Evolutionary conservation across 1,140 invertebrate species (phyloP), one percentile per base, ranked within the genome.

Genomic region (Brachionus rotundiformis): DNA sequence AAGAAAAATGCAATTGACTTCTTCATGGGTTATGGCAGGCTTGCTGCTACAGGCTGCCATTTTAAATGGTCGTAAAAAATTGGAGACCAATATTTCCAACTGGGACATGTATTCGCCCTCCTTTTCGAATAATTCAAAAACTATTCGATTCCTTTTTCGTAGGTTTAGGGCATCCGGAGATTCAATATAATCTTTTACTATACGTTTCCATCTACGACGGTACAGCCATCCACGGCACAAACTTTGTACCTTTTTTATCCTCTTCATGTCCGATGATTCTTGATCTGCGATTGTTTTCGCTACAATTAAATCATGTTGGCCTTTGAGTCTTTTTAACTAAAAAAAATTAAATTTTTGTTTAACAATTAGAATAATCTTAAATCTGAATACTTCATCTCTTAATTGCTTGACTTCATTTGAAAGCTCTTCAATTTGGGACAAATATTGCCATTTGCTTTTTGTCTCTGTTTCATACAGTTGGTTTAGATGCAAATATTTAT

Each of bases 161-260:
- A 97, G 95, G 85, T 92, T 95, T 86, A 96, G 94, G 1, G 94
- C 94, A 86, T 96, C 94, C 0, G 94, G 94, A 83, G 94, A 95
- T 85, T 94, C 54, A 84, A 96, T 97, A 87, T 96, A 96, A 84
- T 96, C 93, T 83, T 95, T 94, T 1, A 96, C 94, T 79, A 96
- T 96, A 86, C 95, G 94, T 87, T 96, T 96, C 95, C 95, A 96
- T 76, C 94, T 90, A 3, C 94, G 89, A n/a, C 95, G 90, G 86
- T 94, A 96, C 5, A 96, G 87, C 95, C 95, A 96, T 1, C 95
- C 94, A 3, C 94, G 90, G 87, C 96, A 96, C 88, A 96, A 95
- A 85, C 94, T 95, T 88, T 96, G 93, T 19, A 96, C 89, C 88
- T 96, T 96, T 87, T 95, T 95, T 82, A 96, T 95, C 89, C 96